Percentiles rank a stretch among this genome's conserved stretches.
phyloP scores from a whole-genome alignment of 1,140 invertebrate species.

The Tribolium madens region DNA sequence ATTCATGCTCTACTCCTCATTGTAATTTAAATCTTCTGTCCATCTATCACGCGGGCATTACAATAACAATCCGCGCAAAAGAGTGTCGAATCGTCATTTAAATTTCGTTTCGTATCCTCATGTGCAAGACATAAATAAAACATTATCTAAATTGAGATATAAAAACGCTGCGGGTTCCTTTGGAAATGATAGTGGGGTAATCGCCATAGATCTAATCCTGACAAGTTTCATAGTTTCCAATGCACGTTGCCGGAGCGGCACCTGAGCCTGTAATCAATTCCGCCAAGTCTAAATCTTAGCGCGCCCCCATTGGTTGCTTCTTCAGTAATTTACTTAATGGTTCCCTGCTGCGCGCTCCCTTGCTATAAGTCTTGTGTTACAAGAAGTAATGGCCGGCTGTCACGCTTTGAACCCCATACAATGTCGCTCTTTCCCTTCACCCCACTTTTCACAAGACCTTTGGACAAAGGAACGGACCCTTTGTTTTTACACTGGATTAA shows the following conservation, averaged over 20 bases:
- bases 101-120: neutral
- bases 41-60: no score
- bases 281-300: conserved; percentile 60
- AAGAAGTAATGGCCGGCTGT: conserved; percentile 66
- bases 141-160: conserved; percentile 46
- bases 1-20: no score
- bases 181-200: conserved; percentile 13
- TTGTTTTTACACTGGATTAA: conserved; percentile 47
- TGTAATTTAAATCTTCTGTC: no score
- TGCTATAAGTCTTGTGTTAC: conserved; percentile 64
- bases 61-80: neutral
- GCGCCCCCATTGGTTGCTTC: conserved; percentile 63
- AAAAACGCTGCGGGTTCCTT: conserved; percentile 31
- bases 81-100: neutral
- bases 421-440: conserved; percentile 14
- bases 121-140: conserved; percentile 36
- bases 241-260: conserved; percentile 55
- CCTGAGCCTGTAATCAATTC: conserved; percentile 63
- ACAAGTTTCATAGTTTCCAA: conserved; percentile 55
- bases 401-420: conserved; percentile 61
- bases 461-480: conserved; percentile 27
- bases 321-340: conserved; percentile 66
- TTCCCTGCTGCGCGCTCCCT: conserved; percentile 62
- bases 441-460: neutral
- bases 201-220: conserved; percentile 46